These are phyloP conservation scores for Acholoe squamosa DNA, from an alignment of 2,888 invertebrate genomes.

Conservation along the genomic window DNA sequence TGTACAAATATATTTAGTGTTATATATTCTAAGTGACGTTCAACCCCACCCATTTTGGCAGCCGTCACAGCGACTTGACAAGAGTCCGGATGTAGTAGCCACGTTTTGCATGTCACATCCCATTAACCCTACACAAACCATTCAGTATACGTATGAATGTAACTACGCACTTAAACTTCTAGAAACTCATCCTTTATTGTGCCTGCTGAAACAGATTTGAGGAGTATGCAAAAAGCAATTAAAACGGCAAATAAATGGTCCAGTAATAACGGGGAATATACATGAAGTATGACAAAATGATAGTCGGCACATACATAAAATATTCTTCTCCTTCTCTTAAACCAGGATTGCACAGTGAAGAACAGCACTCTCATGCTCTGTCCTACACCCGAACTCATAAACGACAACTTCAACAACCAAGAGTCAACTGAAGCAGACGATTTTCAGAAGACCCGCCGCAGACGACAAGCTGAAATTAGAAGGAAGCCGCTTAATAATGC, in stretches of 20 bases:
- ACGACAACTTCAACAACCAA: background rate
- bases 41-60: background rate
- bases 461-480: background rate
- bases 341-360: background rate
- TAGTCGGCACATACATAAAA: too few species aligned
- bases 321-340: background rate
- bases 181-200: too few species aligned
- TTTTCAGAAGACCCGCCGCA: background rate
- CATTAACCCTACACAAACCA: too few species aligned
- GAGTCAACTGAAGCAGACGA: background rate
- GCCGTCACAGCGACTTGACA: background rate
- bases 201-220: too few species aligned
- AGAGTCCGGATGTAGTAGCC: background rate
- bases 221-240: too few species aligned
- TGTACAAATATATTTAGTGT: too few species aligned
- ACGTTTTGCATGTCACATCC: background rate
- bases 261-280: too few species aligned
- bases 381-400: background rate
- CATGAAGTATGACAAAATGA: too few species aligned
- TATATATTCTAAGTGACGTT: background rate
- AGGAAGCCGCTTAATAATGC: background rate
- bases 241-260: too few species aligned
- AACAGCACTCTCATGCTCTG: constrained; percentile 30
- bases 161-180: too few species aligned
- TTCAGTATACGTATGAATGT: too few species aligned